Percentiles rank a stretch among this genome's conserved stretches.
Evolutionary conservation across 2,888 invertebrate genomes (phyloP).

Genomic region (Stratiomys singularior): DNA sequence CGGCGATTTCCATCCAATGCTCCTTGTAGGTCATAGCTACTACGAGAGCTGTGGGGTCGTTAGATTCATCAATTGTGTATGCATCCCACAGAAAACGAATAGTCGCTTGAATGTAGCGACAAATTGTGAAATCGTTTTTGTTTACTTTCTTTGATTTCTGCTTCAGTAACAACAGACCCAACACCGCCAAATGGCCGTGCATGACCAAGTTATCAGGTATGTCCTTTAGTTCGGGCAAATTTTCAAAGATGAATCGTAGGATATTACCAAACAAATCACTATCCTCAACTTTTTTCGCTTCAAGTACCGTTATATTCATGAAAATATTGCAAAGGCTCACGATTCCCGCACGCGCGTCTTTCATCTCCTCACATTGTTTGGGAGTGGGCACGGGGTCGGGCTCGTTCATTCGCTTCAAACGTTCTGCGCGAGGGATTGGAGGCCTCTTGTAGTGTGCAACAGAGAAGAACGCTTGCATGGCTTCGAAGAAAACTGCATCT

Average conservation of each 20-base stretch:
- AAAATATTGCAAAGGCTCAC: slow-evolving; percentile 90
- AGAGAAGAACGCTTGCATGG: slow-evolving; percentile 85
- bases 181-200: slow-evolving; percentile 84
- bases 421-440: slow-evolving; percentile 81
- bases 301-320: slow-evolving; percentile 91
- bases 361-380: slow-evolving; percentile 81
- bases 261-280: slow-evolving; percentile 81
- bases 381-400: slow-evolving; percentile 81
- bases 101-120: slow-evolving; percentile 87
- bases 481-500: slow-evolving; percentile 83
- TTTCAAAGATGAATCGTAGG: slow-evolving; percentile 85
- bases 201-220: slow-evolving; percentile 85
- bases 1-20: slow-evolving; percentile 89
- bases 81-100: slow-evolving; percentile 94
- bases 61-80: slow-evolving; percentile 88
- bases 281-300: slow-evolving; percentile 83
- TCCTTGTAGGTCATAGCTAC: slow-evolving; percentile 88
- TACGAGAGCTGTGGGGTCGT: slow-evolving; percentile 82
- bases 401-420: slow-evolving; percentile 78
- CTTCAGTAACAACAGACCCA: slow-evolving; percentile 84
- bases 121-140: slow-evolving; percentile 89
- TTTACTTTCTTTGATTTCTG: slow-evolving; percentile 85
- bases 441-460: slow-evolving; percentile 88
- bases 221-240: slow-evolving; percentile 85
- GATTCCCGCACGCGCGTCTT: slow-evolving; percentile 85